Percentiles rank a stretch among this genome's conserved stretches.
Evolutionary conservation across 2,797 vertebrate genomes (phyloP).

Genomic region (Dendrocincla fuliginosa): DNA sequence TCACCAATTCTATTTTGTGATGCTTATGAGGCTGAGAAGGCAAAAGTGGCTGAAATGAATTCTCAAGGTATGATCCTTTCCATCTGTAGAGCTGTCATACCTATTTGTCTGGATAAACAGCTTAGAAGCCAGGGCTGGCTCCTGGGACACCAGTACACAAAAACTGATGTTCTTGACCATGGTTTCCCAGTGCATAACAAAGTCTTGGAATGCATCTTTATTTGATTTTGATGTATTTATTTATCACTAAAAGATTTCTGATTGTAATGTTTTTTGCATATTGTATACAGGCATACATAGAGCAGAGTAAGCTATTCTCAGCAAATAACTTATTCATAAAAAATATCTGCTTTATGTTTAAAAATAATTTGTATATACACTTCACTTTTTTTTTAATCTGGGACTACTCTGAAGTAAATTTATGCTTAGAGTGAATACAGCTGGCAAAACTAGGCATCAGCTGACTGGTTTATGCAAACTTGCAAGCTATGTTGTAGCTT

Average conservation of each 20-base stretch:
- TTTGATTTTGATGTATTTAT: not conserved
- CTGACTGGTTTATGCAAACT: not conserved
- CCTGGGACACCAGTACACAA: not conserved
- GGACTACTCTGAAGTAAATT: not conserved
- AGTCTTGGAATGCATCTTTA: not conserved
- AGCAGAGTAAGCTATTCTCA: not conserved
- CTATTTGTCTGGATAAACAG: not conserved
- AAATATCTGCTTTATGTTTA: not conserved
- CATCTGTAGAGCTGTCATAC: not conserved
- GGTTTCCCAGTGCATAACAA: not conserved
- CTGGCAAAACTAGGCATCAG: not conserved
- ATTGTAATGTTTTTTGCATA: not conserved
- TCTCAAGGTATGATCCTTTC: not conserved
- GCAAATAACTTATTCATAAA: not conserved
- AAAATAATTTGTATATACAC: not conserved
- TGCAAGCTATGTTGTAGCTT: too few relatives aligned
- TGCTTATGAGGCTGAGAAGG: not conserved
- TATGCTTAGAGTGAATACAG: not conserved
- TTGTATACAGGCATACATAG: not conserved
- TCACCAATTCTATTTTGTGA: not conserved
- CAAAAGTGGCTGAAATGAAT: not conserved
- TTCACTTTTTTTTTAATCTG: not conserved
- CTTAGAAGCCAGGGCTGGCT: not conserved
- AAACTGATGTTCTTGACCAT: not conserved
- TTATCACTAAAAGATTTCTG: not conserved